phyloP scores from a whole-genome alignment of 2,888 invertebrate species.

The Onchidella celtica region DNA sequence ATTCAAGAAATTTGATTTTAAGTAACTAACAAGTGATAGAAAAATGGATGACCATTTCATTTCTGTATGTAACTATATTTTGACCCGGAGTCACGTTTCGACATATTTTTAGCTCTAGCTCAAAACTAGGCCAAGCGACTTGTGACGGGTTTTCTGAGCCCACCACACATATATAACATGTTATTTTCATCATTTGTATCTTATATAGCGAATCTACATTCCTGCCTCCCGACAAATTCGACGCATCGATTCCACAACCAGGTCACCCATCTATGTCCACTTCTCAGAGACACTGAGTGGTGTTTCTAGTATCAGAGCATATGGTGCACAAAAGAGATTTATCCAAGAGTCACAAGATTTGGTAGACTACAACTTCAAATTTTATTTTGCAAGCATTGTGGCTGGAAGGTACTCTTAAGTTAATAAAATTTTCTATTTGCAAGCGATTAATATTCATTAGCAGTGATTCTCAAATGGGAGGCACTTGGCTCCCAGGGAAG shows the following conservation, averaged over 20 bases:
- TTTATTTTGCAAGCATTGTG: constrained; percentile 35
- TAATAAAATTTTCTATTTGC: neutral
- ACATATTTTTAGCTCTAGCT: too few species aligned
- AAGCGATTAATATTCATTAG: neutral
- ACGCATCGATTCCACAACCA: constrained; percentile 39
- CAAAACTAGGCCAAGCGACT: too few species aligned
- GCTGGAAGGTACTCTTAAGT: constrained; percentile 13
- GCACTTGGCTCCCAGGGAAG: too few species aligned
- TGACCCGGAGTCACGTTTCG: too few species aligned
- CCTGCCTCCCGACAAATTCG: constrained; percentile 44
- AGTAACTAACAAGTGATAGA: too few species aligned
- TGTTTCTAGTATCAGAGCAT: constrained; percentile 39
- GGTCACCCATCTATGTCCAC: constrained; percentile 46
- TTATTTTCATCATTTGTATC: too few species aligned
- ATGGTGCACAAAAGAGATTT: constrained; percentile 40
- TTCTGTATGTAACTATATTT: too few species aligned
- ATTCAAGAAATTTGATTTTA: too few species aligned
- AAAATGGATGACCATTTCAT: too few species aligned
- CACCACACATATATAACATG: too few species aligned
- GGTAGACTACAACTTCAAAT: constrained; percentile 43
- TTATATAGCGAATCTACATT: constrained; percentile 45
- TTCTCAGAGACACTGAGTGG: constrained; percentile 47
- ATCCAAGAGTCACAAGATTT: constrained; percentile 3
- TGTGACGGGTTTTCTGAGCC: too few species aligned
- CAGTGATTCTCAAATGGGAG: neutral